Conservation (phyloP, 2,113 vertebrate genomes). For the Alectura lathami region DNA sequence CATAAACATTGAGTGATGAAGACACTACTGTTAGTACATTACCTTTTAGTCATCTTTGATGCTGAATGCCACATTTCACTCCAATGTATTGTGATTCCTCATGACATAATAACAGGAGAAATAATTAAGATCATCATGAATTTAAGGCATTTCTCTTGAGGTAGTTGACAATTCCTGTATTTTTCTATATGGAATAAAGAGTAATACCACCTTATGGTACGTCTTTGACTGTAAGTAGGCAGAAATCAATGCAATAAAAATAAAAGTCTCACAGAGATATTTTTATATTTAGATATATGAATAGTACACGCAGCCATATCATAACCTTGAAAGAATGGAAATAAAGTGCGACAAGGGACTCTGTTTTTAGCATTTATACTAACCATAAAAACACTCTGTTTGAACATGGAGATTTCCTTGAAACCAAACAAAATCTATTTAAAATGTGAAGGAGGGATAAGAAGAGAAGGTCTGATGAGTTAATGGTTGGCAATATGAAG, state of each 20-base stretch:
- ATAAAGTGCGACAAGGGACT: slow-evolving; percentile 25
- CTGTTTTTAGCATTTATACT: slow-evolving; percentile 20
- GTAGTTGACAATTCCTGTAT: slow-evolving; percentile 6
- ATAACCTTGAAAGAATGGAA: slow-evolving; percentile 58
- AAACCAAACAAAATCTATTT: slow-evolving; percentile 49
- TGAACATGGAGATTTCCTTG: slow-evolving; percentile 42
- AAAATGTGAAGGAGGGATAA: slow-evolving; percentile 49
- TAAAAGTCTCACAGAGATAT: slow-evolving; percentile 30
- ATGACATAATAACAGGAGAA: not conserved
- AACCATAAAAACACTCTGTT: slow-evolving; percentile 19
- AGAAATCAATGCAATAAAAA: slow-evolving; percentile 67
- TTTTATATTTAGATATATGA: slow-evolving; percentile 59
- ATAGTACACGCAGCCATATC: slow-evolving; percentile 35
- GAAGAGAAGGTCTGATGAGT: slow-evolving; percentile 48
- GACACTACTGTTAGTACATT: not conserved
- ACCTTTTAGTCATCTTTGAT: not conserved
- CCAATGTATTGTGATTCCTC: not conserved
- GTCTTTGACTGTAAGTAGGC: slow-evolving; percentile 7
- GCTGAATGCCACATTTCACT: not conserved
- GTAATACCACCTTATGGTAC: not conserved
- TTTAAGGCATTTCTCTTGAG: not conserved
- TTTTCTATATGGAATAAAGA: slow-evolving; percentile 25
- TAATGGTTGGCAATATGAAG: slow-evolving; percentile 9
- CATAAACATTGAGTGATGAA: not conserved
- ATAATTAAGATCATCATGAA: not conserved